Evolutionary conservation across 2,888 invertebrate species (phyloP), one percentile per base, ranked within the genome.

Genomic region (Lycia hirtaria): DNA sequence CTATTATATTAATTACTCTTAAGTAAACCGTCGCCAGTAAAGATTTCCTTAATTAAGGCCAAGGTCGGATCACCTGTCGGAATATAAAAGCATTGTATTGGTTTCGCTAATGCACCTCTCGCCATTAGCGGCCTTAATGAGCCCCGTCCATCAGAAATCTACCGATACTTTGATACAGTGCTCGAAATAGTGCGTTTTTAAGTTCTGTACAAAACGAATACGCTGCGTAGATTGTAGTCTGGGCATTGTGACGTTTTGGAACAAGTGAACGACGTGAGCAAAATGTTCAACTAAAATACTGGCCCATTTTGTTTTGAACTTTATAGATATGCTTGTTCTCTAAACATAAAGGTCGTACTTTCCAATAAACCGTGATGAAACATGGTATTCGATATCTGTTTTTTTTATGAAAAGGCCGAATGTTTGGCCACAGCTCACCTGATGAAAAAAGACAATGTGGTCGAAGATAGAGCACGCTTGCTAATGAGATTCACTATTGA

Each of bases 81-180:
- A 20, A 35, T 35, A 56, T 56, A 51, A 56, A 56, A 51, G 51
- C 56, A 47, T 51, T 51, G 56, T 56, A 56, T 56, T 56, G 47
- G 51, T 52, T 51, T 35, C 51, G 41, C 57, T 58, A 58, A 58
- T 52, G 52, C 52, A 53, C 30, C 52, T 48, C 37, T 6, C 35
- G 37, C 57, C 57, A 58, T 58, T 58, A 58, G 52, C 45, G 40
- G 17, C 35, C 47, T 48, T 55, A 59, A 59, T 51, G 59, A 59
- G 35, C 40, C 26, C 47, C 41, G 55, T 55, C 55, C 47, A 50
- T 59, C 59, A 59, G 37, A 2, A 52, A 47, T 17, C 19, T 28
- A 22, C 24, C 17, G 15, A 10, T 28, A 22, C 0, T 5, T 17
- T 15, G 12, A 14, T 4, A 49, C 58, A 53, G 53, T 53, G 32